Evolutionary conservation across 2,888 invertebrate species (phyloP).

Genomic region (Scelioninae gen. 2): DNA sequence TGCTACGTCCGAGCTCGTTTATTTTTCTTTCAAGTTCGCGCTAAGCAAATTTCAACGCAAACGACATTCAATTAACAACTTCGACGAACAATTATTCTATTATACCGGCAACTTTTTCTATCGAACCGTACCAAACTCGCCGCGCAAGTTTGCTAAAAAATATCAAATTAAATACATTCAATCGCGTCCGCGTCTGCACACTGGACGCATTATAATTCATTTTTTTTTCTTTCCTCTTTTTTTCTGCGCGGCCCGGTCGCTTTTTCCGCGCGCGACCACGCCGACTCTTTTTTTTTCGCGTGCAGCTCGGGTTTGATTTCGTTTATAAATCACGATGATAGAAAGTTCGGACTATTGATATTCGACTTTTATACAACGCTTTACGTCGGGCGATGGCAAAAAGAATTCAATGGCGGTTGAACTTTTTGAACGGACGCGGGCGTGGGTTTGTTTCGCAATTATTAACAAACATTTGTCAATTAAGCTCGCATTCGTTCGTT

Average conservation of each 20-base stretch:
- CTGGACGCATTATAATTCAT: slow-evolving; percentile 10
- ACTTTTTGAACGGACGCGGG: no score
- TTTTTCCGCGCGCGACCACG: neutral
- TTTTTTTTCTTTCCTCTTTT: no score
- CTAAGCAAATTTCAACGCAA: slow-evolving; percentile 52
- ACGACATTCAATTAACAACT: slow-evolving; percentile 54
- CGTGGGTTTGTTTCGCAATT: no score
- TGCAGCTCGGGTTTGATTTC: slow-evolving; percentile 33
- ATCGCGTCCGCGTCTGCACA: slow-evolving; percentile 14
- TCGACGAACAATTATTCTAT: slow-evolving; percentile 51
- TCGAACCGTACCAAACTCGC: slow-evolving; percentile 28
- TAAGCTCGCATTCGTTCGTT: no score
- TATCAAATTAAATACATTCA: slow-evolving; percentile 25
- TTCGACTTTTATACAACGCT: slow-evolving; percentile 15
- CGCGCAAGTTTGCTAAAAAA: slow-evolving; percentile 36
- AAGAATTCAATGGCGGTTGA: no score
- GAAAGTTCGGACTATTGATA: slow-evolving; percentile 32
- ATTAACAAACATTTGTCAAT: no score
- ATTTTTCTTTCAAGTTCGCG: slow-evolving; percentile 47
- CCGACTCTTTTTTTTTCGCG: neutral
- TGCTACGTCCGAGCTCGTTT: slow-evolving; percentile 52
- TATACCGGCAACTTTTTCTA: slow-evolving; percentile 46
- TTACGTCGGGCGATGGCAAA: neutral
- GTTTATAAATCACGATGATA: slow-evolving; percentile 37
- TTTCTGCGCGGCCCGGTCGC: no score